phyloP scores from a whole-genome alignment of 2,888 invertebrate species.

The Timema cristinae region DNA sequence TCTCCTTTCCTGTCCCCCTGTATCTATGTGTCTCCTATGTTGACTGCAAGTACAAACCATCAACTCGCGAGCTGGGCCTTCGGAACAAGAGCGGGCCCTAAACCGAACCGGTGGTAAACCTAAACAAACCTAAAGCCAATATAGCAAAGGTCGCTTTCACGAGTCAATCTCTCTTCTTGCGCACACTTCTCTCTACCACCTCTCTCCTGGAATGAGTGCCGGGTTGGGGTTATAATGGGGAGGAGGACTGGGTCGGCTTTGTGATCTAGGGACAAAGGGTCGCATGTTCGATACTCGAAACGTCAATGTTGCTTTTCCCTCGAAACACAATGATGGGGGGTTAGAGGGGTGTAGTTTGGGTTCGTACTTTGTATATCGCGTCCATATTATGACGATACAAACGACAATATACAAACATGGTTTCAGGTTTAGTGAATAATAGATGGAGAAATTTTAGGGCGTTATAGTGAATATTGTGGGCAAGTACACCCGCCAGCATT shows the following conservation, averaged over 20 bases:
- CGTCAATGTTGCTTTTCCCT: not conserved
- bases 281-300: conserved; percentile 16
- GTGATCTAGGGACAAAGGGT: conserved; percentile 5
- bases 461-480: too few relatives aligned
- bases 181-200: too few relatives aligned
- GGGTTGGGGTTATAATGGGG: not conserved
- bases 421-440: too few relatives aligned
- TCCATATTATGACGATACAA: too few relatives aligned
- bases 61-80: conserved; percentile 17
- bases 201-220: not conserved
- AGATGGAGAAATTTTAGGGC: too few relatives aligned
- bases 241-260: not conserved
- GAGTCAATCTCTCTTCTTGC: too few relatives aligned
- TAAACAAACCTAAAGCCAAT: not conserved
- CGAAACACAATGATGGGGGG: conserved; percentile 6
- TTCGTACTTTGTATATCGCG: too few relatives aligned
- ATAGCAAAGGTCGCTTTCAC: not conserved
- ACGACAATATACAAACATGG: too few relatives aligned
- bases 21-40: conserved; percentile 11
- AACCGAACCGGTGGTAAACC: not conserved
- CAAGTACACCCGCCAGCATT: too few relatives aligned
- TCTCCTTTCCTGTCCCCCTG: conserved; percentile 15
- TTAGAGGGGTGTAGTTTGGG: too few relatives aligned
- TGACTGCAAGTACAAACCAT: conserved; percentile 22
- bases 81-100: not conserved